Conservation (phyloP, 2,888 invertebrate species). For the Nysson spinosus region DNA sequence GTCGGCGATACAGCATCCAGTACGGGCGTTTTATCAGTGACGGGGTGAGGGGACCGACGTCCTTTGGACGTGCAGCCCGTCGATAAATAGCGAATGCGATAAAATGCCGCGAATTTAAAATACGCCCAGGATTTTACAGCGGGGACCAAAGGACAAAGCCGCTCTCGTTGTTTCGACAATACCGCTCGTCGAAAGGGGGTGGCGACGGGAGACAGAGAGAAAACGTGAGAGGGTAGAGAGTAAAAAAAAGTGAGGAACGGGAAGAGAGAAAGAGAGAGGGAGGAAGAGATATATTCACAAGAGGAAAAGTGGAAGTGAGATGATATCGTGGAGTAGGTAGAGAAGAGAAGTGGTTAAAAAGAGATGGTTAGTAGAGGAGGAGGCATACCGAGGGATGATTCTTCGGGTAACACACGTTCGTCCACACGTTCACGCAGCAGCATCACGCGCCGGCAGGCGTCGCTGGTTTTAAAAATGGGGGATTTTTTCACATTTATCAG, state of each 20-base stretch:
- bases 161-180: constrained; percentile 67
- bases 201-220: constrained; percentile 55
- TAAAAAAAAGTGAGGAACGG: constrained; percentile 3
- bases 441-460: constrained; percentile 64
- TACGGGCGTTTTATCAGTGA: constrained; percentile 51
- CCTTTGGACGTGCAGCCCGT: constrained; percentile 63
- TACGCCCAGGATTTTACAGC: constrained; percentile 64
- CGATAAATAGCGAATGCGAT: constrained; percentile 66
- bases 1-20: constrained; percentile 38
- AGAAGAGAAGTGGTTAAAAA: constrained; percentile 30
- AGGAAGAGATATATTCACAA: constrained; percentile 37
- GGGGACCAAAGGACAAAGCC: constrained; percentile 66
- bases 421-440: constrained; percentile 54
- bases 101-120: constrained; percentile 66
- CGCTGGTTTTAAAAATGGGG: constrained; percentile 67
- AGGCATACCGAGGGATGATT: constrained; percentile 54
- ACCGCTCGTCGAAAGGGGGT: constrained; percentile 63
- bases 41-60: constrained; percentile 47
- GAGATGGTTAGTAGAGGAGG: constrained; percentile 31
- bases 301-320: constrained; percentile 47
- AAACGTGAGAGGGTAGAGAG: constrained; percentile 23
- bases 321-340: constrained; percentile 23
- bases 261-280: neutral
- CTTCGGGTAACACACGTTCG: constrained; percentile 62
- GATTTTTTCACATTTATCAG: constrained; percentile 74